Base-by-base conservation (phyloP, 2,797 vertebrate species). In the Trematomus bernacchii region DNA sequence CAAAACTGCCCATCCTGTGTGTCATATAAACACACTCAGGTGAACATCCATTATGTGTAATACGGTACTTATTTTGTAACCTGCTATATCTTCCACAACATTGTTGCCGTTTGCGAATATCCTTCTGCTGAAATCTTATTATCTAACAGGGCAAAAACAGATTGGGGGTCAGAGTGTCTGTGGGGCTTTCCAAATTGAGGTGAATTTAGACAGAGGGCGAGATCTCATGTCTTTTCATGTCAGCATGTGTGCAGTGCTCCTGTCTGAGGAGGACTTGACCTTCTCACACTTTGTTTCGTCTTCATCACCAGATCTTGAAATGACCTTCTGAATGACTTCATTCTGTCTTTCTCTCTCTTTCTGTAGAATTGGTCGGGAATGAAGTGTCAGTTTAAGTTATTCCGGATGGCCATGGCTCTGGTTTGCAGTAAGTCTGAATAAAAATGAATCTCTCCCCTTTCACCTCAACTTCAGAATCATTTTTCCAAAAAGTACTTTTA, bases 381-480 rank as follows among this genome's bases (percentile, higher is more conserved):
- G 98, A 98, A 97, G 94, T 99, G 98, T 93, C 98, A 99, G 89
- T 98, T 99, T 91, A 99, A 99, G 92, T 93, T 99, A 84, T 96
- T 99, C 81, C 96, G 98, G 79, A 98, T 99, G 97, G 97, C 96
- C 76, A 97, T 99, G 95, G 97, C 97, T 88, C 96, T 99, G 92
- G 94, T 99, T 85, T 99, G 98, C 94, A 99, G 98, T 99, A 96
- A 98, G 98, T 98, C 90, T 72, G 50, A 68, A 51, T 72, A 73
- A 54, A 62, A 61, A 57, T 23, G 3, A 19, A 23, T 48, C n/a
- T 50, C 10, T 43, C 18, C 30, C 21, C 52, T 48, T 57, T 68
- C 6, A 47, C 19, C 12, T 66, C 50, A 55, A 8, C 6, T 60
- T 23, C 40, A 44, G 33, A 1, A 60, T 43, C 9, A 12, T 30